A percentile compares a stretch with the other conserved stretches of the same genome.
phyloP scores from a whole-genome alignment of 2,113 vertebrate genomes.

The Sinocyclocheilus maitianheensis region DNA sequence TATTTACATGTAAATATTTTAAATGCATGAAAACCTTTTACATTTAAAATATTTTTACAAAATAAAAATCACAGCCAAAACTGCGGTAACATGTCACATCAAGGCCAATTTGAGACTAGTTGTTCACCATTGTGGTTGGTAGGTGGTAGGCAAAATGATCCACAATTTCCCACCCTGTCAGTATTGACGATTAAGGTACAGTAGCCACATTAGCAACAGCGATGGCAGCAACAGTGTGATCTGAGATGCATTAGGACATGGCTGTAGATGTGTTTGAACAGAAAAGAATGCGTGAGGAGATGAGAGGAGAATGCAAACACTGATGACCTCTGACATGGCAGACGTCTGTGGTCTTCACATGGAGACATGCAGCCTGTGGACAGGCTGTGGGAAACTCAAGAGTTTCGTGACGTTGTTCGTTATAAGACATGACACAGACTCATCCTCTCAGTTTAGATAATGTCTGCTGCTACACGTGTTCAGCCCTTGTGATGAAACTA shows the following conservation, averaged over 20 bases:
- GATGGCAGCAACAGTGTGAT: not conserved
- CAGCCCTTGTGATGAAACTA: constrained; percentile 1
- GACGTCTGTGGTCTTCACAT: constrained; percentile 64
- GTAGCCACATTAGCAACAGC: constrained; percentile 25
- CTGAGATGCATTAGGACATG: constrained; percentile 17
- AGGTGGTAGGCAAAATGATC: not conserved
- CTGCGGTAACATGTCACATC: not conserved
- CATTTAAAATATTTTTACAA: not conserved
- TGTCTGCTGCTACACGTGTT: constrained; percentile 20
- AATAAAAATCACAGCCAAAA: not conserved
- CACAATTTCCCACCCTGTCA: not conserved
- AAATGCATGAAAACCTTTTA: not conserved
- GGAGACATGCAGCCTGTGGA: constrained; percentile 49
- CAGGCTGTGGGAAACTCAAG: constrained; percentile 60
- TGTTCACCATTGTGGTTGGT: not conserved
- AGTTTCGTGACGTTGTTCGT: not conserved
- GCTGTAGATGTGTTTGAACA: constrained; percentile 7
- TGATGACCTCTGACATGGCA: constrained; percentile 67
- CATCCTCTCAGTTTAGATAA: constrained; percentile 26
- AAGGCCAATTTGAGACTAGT: not conserved
- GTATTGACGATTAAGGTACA: not conserved
- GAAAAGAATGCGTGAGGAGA: constrained; percentile 53
- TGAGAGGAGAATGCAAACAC: constrained; percentile 73
- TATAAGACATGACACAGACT: constrained; percentile 34
- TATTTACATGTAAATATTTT: not conserved